These are phyloP conservation scores for Silurus glanis DNA, from an alignment of 2,113 vertebrate species.

Conservation along the genomic window DNA sequence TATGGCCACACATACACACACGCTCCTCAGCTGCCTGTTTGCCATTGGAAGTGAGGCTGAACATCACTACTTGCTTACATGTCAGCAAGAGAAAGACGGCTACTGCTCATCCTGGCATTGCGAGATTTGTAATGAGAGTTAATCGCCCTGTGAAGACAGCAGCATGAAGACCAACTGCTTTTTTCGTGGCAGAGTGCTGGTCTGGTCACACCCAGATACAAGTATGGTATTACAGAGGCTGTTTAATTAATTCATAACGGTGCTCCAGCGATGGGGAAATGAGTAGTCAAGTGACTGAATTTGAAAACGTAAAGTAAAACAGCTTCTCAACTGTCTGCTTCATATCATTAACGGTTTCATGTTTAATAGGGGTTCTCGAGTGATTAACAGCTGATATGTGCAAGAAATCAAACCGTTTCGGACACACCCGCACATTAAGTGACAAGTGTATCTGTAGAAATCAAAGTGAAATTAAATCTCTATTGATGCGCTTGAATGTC, in stretches of 20 bases:
- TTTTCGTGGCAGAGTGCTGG: not conserved
- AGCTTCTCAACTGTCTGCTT: not conserved
- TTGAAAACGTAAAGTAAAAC: conserved; percentile 13
- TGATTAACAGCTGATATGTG: not conserved
- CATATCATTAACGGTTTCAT: not conserved
- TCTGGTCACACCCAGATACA: conserved; percentile 8
- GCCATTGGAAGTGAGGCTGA: conserved; percentile 61
- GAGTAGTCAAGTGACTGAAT: not conserved
- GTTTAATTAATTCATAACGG: conserved; percentile 23
- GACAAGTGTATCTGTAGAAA: conserved; percentile 30
- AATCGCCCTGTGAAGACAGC: conserved; percentile 29
- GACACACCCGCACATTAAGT: conserved; percentile 20
- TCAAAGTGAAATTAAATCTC: conserved; percentile 27
- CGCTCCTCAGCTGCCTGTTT: conserved; percentile 55
- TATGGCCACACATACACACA: not conserved
- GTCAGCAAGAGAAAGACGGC: conserved; percentile 50
- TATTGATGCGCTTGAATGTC: conserved; percentile 21
- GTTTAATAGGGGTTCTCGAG: not conserved
- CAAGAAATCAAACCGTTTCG: conserved; percentile 5
- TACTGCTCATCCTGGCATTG: conserved; percentile 23
- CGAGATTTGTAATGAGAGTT: conserved; percentile 38
- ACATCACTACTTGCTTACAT: conserved; percentile 24
- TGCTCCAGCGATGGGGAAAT: not conserved
- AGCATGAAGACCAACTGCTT: conserved; percentile 6
- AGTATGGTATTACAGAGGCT: conserved; percentile 4